Base-by-base conservation (phyloP, 37 sponge, comb jelly and placozoan species). In the Chondrosia reniformis region DNA sequence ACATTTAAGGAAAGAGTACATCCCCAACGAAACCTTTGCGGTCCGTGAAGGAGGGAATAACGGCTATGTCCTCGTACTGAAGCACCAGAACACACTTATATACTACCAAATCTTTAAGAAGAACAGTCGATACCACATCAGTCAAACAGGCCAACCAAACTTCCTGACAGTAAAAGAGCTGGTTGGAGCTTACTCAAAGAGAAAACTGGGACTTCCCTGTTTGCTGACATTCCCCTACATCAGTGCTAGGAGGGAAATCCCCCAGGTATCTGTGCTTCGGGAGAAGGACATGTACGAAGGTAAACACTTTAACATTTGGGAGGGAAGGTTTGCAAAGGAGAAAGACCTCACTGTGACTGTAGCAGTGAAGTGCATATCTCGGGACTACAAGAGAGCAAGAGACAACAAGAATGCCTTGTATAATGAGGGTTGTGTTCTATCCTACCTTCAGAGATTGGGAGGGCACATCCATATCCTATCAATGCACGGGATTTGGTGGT, bases 261-360 rank as follows among this genome's bases (percentile, higher is more conserved):
- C 40, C 24, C 72, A 44, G 21, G 42, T 43, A 25, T 69, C 72
- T 1, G 17, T 69, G 41, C n/a, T n/a, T 10, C 39, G 39, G 72
- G 72, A 69, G 24, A 40, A 69, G 72, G 72, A 69, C 44, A 38
- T 69, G 12, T 19, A 69, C 12, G 44, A 69, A 6, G 72, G 72
- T 19, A 34, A 40, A 19, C 40, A 25, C 2, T 69, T 69, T 40
- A 39, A 24, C 41, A 25, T 69, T 13, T 69, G 72, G 72, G n/a
- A 4, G 1, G 72, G 72, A 1, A 69, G 17, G 37, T 69, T 38
- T 69, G 43, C 72, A 69, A 24, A 13, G 24, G 24, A 21, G 3
- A 2, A 36, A n/a, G 72, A 44, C 22, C 3, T 37, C 24, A 6
- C 43, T 25, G 5, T 6, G 3, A 37, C 9, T 21, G 43, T 44